phyloP scores from a whole-genome alignment of 2,888 invertebrate genomes.

The Agrochola lota region DNA sequence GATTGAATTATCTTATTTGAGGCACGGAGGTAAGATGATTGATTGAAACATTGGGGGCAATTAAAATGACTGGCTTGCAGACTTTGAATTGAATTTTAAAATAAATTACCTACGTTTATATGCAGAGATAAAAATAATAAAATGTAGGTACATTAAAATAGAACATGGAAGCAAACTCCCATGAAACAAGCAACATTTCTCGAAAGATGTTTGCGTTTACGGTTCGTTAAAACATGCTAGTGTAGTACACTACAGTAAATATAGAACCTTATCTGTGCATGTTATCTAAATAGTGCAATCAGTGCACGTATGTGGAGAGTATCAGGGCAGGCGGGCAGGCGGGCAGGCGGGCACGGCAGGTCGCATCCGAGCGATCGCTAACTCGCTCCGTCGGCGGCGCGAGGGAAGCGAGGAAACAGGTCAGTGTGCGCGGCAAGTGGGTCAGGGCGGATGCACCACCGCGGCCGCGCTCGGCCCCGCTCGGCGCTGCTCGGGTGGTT shows the following conservation, averaged over 20 bases:
- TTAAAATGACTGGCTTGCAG: constrained; percentile 5
- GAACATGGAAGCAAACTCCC: constrained; percentile 14
- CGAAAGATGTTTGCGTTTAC: constrained; percentile 59
- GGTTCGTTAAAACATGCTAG: constrained; percentile 56
- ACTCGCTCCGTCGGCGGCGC: constrained; percentile 55
- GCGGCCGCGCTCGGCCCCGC: constrained; percentile 72
- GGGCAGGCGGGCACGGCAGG: constrained; percentile 43
- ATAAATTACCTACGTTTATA: neutral
- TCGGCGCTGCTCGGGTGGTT: constrained; percentile 74
- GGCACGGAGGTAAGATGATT: constrained; percentile 23
- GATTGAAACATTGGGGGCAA: constrained; percentile 33
- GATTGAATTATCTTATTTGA: constrained; percentile 44
- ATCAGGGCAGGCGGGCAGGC: constrained; percentile 61
- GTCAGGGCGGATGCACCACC: constrained; percentile 87
- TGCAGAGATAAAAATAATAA: neutral
- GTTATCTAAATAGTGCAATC: constrained; percentile 78
- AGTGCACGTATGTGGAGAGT: constrained; percentile 65
- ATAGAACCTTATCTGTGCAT: constrained; percentile 60
- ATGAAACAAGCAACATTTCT: constrained; percentile 47
- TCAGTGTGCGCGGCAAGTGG: constrained; percentile 87
- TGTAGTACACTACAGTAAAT: constrained; percentile 52
- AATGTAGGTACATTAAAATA: constrained; percentile 13
- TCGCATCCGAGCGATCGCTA: constrained; percentile 67
- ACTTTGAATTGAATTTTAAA: neutral
- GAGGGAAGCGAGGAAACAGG: constrained; percentile 73